phyloP scores from a whole-genome alignment of 2,888 invertebrate species.

The Philereme vetulata region DNA sequence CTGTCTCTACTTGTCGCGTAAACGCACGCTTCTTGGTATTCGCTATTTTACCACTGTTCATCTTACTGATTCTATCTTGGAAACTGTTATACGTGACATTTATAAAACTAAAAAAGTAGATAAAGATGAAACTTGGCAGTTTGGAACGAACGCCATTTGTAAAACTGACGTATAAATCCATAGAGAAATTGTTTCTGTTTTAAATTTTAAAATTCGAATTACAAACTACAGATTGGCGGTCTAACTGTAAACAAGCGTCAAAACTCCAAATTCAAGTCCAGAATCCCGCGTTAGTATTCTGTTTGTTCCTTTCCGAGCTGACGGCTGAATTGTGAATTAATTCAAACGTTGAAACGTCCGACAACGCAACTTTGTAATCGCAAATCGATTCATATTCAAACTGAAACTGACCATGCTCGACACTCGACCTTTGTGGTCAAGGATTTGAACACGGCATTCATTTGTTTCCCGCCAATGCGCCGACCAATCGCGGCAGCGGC shows the following conservation, averaged over 20 bases:
- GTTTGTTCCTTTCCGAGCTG: constrained; percentile 9
- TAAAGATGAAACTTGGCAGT: no score
- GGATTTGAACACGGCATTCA: constrained; percentile 58
- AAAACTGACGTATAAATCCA: not conserved
- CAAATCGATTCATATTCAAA: constrained; percentile 62
- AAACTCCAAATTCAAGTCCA: constrained; percentile 5
- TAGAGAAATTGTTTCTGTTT: no score
- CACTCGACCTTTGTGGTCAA: constrained; percentile 62
- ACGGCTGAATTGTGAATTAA: constrained; percentile 28
- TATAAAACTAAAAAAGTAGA: no score
- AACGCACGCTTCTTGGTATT: constrained; percentile 22
- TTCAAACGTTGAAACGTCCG: constrained; percentile 23
- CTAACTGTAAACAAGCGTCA: no score
- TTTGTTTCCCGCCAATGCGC: constrained; percentile 58
- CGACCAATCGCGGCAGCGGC: constrained; percentile 53
- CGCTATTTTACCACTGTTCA: constrained; percentile 18
- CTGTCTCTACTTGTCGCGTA: constrained; percentile 20
- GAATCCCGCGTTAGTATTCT: no score
- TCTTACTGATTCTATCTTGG: constrained; percentile 14
- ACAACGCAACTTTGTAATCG: constrained; percentile 38
- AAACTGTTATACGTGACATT: constrained; percentile 5
- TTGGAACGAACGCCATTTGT: not conserved
- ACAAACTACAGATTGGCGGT: no score
- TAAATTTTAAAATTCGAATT: constrained; percentile 7
- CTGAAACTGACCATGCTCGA: constrained; percentile 44